Evolutionary conservation across 2,113 vertebrate genomes (phyloP), one percentile per base, ranked within the genome.

Genomic region (Panthera uncia): DNA sequence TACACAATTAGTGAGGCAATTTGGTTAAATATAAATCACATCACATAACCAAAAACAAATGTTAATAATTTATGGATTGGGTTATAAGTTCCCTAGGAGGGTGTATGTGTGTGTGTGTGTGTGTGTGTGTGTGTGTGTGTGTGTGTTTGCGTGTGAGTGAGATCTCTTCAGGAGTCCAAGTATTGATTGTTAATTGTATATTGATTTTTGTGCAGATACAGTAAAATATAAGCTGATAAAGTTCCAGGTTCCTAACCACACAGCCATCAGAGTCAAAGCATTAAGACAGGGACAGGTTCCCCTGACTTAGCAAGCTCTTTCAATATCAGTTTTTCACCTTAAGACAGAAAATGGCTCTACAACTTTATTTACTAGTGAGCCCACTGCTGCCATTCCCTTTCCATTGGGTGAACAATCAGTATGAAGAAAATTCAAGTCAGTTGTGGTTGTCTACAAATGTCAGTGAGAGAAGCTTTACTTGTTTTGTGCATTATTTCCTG

Each of bases 131-230:
- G 69, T 71, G 68, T 11, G 16, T 36, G 14, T 68, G 36, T 38
- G 10, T 76, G 12, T 76, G 38, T 73, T 36, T 38, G 36, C 25
- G 36, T 38, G 73, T 15, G 71, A 41, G 5, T 25, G 23, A 41
- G 13, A 48, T 16, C 52, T 95, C 55, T 81, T 48, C 31, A 63
- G 45, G 33, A 80, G 25, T 89, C 27, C 83, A 96, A 84, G 63
- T 93, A 90, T 66, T 68, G 78, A 93, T 66, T 81, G 92, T 80
- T 97, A 95, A 97, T 90, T 97, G 83, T 79, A n/a, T 95, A 76
- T 94, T 95, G 83, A 97, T 97, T 96, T 96, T 66, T 68, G 50
- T 57, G 80, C 76, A 81, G 90, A 81, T 97, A 96, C 65, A 88
- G 69, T 92, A 82, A 81, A 92, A 97, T 55, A 84, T 91, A 91